phyloP scores from a whole-genome alignment of 2,113 vertebrate species.

The Craseonycteris thonglongyai region DNA sequence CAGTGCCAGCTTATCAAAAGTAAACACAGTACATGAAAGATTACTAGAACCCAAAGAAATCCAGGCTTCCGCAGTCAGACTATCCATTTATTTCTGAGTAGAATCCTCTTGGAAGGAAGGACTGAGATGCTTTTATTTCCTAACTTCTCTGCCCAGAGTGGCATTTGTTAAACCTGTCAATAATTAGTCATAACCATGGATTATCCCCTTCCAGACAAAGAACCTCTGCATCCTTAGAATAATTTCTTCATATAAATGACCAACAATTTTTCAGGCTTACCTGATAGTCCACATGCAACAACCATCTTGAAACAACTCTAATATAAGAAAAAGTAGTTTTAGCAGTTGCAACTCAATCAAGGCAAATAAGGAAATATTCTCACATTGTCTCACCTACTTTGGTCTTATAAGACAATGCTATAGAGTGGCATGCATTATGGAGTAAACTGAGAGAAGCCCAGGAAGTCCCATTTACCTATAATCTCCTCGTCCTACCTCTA shows the following conservation, averaged over 20 bases:
- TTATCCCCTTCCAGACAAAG: neutral
- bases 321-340: neutral
- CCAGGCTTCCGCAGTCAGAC: neutral
- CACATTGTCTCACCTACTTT: neutral
- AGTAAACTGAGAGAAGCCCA: neutral
- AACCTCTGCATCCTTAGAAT: neutral
- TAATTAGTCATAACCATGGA: neutral
- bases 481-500: neutral
- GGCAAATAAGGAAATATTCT: neutral
- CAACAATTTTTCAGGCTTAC: neutral
- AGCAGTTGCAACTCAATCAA: neutral
- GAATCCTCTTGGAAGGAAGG: neutral
- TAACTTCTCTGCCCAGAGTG: neutral
- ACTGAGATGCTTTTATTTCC: neutral
- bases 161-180: neutral
- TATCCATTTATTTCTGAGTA: neutral
- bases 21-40: neutral
- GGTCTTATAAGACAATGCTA: neutral
- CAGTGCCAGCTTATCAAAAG: neutral
- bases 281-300: neutral
- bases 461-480: neutral
- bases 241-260: neutral
- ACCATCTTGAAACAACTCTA: neutral
- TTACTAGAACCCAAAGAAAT: slow-evolving; percentile 14
- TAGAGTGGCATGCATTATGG: neutral